A percentile compares a stretch with the other conserved stretches of the same genome.
Conservation (phyloP, 2,888 invertebrate genomes). For the Hydroisotoma schaefferi region DNA sequence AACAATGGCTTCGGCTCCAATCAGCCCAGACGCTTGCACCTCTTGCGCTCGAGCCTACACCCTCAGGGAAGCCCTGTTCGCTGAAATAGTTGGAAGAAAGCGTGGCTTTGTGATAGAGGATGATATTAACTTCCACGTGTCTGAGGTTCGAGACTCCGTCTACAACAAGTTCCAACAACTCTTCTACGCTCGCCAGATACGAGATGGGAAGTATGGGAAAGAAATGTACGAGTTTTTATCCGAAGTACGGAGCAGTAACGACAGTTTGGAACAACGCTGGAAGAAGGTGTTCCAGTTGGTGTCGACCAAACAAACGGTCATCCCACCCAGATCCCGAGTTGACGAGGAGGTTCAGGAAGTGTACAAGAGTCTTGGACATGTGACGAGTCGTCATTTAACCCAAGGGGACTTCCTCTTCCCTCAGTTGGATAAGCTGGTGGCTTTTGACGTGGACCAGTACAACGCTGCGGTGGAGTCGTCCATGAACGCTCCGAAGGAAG, state of each 20-base stretch:
- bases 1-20: background rate
- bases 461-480: conserved; percentile 14
- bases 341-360: conserved; percentile 5
- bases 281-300: conserved; percentile 1
- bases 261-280: too few relatives aligned
- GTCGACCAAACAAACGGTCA: background rate
- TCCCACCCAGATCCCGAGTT: conserved; percentile 1
- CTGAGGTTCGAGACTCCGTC: conserved; percentile 1
- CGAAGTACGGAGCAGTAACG: background rate
- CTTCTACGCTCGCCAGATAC: conserved; percentile 5
- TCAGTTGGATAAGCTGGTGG: conserved; percentile 1
- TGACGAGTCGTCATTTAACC: background rate
- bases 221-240: background rate
- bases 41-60: background rate
- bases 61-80: background rate
- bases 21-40: background rate
- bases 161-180: background rate
- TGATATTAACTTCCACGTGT: background rate
- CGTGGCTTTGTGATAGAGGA: conserved; percentile 4
- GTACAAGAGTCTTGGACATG: conserved; percentile 8
- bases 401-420: background rate
- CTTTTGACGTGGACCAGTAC: conserved; percentile 15
- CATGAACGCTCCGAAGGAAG: background rate
- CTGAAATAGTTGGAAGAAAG: background rate
- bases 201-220: background rate